These are phyloP conservation scores for Margaritifera margaritifera DNA, from an alignment of 2,888 invertebrate species.

Conservation along the genomic window DNA sequence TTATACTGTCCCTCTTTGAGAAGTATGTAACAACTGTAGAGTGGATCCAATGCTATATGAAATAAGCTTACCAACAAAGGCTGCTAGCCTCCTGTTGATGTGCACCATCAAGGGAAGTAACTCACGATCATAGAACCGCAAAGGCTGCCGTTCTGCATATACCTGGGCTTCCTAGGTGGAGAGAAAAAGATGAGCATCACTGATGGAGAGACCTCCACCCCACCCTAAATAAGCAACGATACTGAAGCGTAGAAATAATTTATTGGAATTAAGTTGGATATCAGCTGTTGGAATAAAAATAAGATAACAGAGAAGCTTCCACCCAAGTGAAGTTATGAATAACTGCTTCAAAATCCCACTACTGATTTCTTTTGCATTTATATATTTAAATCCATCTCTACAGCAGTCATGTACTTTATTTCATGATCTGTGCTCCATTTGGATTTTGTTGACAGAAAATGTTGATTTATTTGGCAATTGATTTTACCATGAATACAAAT, in stretches of 20 bases:
- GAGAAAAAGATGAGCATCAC: no score
- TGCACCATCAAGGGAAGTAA: constrained; percentile 64
- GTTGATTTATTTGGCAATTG: not conserved
- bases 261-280: not conserved
- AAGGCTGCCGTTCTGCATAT: constrained; percentile 66
- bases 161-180: constrained; percentile 60
- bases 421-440: no score
- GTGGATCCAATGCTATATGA: not conserved
- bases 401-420: no score
- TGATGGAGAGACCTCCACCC: no score
- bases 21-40: not conserved
- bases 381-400: no score
- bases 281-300: not conserved
- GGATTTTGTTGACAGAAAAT: not conserved
- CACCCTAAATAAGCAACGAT: not conserved
- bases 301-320: no score
- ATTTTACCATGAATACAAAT: not conserved
- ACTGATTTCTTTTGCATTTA: no score
- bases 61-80: constrained; percentile 63
- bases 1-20: not conserved
- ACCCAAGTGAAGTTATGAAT: no score
- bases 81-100: constrained; percentile 64
- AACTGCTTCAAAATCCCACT: no score
- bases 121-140: constrained; percentile 68
- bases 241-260: not conserved